These are phyloP conservation scores for Vimba vimba DNA, from an alignment of 2,113 vertebrate species.

Conservation along the genomic window DNA sequence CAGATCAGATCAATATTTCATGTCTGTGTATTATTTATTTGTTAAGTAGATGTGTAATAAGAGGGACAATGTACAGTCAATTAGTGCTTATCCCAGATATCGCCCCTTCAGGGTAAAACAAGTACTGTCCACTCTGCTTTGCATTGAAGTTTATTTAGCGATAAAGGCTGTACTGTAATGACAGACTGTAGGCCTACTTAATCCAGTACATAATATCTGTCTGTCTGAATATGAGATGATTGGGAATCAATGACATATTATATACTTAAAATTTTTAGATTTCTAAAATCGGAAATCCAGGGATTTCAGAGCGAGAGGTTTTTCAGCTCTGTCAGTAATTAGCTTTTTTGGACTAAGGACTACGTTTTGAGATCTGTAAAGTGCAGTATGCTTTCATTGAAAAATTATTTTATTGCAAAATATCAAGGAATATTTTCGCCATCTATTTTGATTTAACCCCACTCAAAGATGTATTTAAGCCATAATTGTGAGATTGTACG, in stretches of 20 bases:
- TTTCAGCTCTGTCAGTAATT: background rate
- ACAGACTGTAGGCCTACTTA: background rate
- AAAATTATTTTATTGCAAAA: background rate
- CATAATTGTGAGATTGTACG: background rate
- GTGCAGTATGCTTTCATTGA: background rate
- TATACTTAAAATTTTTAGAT: background rate
- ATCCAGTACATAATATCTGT: background rate
- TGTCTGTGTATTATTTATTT: background rate
- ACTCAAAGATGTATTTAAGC: background rate
- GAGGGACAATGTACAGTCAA: background rate
- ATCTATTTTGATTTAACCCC: background rate
- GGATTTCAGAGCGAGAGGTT: background rate
- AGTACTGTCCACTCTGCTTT: background rate
- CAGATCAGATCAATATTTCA: background rate
- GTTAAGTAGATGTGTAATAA: background rate
- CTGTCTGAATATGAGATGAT: background rate
- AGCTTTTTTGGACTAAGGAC: background rate
- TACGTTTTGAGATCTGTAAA: background rate
- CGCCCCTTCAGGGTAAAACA: background rate
- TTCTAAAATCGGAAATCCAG: background rate
- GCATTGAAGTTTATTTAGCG: background rate
- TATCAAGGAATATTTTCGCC: background rate
- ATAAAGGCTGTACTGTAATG: background rate
- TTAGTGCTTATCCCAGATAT: background rate
- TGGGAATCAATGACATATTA: background rate